Conservation (phyloP, 2,888 invertebrate species). For the Diarsia dahlii region DNA sequence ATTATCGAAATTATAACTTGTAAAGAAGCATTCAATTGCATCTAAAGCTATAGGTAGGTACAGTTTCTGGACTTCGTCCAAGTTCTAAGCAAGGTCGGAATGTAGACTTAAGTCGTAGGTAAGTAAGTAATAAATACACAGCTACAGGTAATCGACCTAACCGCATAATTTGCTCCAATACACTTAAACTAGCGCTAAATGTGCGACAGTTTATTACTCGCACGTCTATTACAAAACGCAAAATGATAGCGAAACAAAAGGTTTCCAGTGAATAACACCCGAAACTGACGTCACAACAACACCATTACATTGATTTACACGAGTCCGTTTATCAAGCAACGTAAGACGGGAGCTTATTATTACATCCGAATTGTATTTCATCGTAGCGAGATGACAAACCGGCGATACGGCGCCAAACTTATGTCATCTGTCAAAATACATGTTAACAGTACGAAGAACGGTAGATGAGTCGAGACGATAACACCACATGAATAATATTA, state of each 20-base stretch:
- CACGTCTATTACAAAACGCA: conserved; percentile 43
- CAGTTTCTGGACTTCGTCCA: neutral
- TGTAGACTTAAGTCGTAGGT: neutral
- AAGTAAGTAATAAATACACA: conserved; percentile 15
- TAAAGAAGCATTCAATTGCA: neutral
- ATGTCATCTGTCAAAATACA: conserved; percentile 91
- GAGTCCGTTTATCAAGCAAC: conserved; percentile 81
- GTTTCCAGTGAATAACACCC: conserved; percentile 57
- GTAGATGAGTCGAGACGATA: conserved; percentile 79
- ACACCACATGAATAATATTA: conserved; percentile 81
- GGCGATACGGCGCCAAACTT: conserved; percentile 88
- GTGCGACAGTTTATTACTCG: conserved; percentile 26
- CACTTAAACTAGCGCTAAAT: conserved; percentile 12
- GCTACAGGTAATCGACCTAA: conserved; percentile 8
- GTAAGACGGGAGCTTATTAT: conserved; percentile 90
- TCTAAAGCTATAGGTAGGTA: neutral
- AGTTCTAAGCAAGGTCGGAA: conserved; percentile 1
- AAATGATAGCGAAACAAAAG: conserved; percentile 62
- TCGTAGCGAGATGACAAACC: conserved; percentile 84
- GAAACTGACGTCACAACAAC: conserved; percentile 64
- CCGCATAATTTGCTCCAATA: conserved; percentile 32
- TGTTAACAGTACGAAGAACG: conserved; percentile 86
- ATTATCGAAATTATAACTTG: neutral
- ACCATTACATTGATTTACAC: conserved; percentile 85
- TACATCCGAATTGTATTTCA: conserved; percentile 88